Evolutionary conservation across 2,888 invertebrate genomes (phyloP).

Genomic region (Physocephala rufipes): DNA sequence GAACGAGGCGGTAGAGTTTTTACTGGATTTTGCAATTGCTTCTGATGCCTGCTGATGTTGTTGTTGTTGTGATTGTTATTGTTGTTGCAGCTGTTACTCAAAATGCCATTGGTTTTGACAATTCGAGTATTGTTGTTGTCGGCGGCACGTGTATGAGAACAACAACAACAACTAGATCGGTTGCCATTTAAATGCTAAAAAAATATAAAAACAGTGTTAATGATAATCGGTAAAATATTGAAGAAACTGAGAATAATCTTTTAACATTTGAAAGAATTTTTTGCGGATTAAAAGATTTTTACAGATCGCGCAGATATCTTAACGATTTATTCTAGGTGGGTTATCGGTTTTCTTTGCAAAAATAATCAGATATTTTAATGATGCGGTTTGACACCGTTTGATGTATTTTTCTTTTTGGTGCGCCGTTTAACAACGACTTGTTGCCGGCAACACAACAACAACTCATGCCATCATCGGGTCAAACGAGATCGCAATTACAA

Average conservation of each 20-base stretch:
- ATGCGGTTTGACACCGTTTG: too few species aligned
- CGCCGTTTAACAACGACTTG: too few species aligned
- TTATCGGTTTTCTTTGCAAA: too few species aligned
- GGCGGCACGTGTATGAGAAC: constrained; percentile 56
- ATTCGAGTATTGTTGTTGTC: constrained; percentile 58
- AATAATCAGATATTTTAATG: too few species aligned
- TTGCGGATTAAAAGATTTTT: background rate
- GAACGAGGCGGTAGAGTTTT: constrained; percentile 57
- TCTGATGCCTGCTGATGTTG: constrained; percentile 37
- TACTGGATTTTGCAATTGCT: constrained; percentile 44
- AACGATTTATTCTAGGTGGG: background rate
- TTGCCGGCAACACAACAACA: too few species aligned
- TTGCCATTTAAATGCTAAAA: constrained; percentile 40
- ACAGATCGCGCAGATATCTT: too few species aligned
- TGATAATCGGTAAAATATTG: constrained; percentile 1
- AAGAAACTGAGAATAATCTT: too few species aligned
- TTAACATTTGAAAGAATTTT: background rate
- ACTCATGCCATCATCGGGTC: too few species aligned
- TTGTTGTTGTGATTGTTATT: constrained; percentile 26
- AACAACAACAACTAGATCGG: constrained; percentile 46
- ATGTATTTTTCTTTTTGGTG: too few species aligned
- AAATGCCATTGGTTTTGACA: constrained; percentile 50
- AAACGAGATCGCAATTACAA: too few species aligned
- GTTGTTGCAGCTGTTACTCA: constrained; percentile 31
- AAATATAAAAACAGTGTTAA: constrained; percentile 20